Evolutionary conservation across 2,797 vertebrate genomes (phyloP).

Genomic region (Ispidina lecontei): DNA sequence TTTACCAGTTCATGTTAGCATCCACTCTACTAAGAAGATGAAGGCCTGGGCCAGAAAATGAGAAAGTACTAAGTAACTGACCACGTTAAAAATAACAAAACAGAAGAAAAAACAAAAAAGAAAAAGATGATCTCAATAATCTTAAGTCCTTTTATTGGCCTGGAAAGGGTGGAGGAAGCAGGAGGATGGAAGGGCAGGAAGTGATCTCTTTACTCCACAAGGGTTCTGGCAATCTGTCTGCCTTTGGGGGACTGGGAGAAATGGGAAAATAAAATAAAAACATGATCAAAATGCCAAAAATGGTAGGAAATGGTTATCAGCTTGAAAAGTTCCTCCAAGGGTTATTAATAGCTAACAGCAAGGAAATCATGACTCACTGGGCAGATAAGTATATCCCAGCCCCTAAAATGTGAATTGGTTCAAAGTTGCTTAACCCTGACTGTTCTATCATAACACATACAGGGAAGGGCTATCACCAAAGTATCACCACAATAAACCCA

Average conservation of each 20-base stretch:
- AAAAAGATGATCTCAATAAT: constrained; percentile 10
- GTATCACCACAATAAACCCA: neutral
- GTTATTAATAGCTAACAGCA: constrained; percentile 65
- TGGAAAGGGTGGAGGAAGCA: constrained; percentile 55
- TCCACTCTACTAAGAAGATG: neutral
- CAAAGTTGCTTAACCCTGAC: constrained; percentile 36
- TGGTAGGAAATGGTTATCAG: constrained; percentile 73
- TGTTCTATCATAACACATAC: neutral
- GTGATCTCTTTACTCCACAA: constrained; percentile 30
- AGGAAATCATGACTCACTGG: constrained; percentile 52
- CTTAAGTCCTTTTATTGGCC: constrained; percentile 30
- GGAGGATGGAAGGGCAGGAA: constrained; percentile 61
- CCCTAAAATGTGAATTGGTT: constrained; percentile 35
- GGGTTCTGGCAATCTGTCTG: constrained; percentile 54
- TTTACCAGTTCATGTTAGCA: neutral
- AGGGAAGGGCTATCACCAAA: neutral
- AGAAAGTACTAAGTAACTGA: neutral
- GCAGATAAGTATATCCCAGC: constrained; percentile 40
- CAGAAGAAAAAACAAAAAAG: neutral
- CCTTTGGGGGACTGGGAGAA: constrained; percentile 46
- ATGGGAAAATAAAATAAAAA: constrained; percentile 70
- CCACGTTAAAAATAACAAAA: constrained; percentile 1
- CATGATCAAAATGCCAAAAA: constrained; percentile 44
- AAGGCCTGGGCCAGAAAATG: neutral
- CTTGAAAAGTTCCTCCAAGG: constrained; percentile 68